phyloP scores from a whole-genome alignment of 2,888 invertebrate genomes.

The Spisula subtruncata region DNA sequence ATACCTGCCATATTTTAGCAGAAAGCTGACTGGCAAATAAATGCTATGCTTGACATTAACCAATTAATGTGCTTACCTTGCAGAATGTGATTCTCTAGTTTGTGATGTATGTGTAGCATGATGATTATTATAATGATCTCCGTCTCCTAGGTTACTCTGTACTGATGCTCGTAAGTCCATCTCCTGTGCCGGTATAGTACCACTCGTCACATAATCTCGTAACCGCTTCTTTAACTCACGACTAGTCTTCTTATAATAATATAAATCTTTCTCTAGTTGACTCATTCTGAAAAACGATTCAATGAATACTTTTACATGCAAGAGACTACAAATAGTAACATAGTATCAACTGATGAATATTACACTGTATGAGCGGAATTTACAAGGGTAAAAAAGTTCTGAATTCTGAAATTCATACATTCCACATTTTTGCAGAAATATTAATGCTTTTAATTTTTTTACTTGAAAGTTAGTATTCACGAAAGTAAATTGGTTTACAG shows the following conservation, averaged over 20 bases:
- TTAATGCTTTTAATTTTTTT: too few species aligned
- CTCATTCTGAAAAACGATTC: conserved; percentile 77
- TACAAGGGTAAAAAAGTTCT: too few species aligned
- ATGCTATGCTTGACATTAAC: too few species aligned
- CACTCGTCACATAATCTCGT: conserved; percentile 79
- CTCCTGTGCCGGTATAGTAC: conserved; percentile 76
- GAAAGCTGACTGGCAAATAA: too few species aligned
- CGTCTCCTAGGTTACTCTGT: conserved; percentile 74
- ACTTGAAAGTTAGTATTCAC: too few species aligned
- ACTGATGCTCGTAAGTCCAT: conserved; percentile 72
- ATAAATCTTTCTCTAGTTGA: conserved; percentile 86
- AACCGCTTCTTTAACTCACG: conserved; percentile 86
- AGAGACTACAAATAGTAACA: too few species aligned
- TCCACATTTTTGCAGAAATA: too few species aligned
- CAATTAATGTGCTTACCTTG: conserved; percentile 48
- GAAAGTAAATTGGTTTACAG: too few species aligned
- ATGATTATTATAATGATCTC: conserved; percentile 44
- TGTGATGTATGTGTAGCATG: conserved; percentile 50
- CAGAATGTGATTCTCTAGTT: conserved; percentile 64
- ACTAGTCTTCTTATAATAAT: conserved; percentile 87
- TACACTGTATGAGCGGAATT: too few species aligned
- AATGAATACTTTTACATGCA: background rate
- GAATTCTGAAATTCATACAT: too few species aligned
- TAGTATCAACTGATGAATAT: too few species aligned
- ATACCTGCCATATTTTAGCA: too few species aligned